phyloP scores from a whole-genome alignment of 2,797 vertebrate genomes.

The Anguilla obscura region DNA sequence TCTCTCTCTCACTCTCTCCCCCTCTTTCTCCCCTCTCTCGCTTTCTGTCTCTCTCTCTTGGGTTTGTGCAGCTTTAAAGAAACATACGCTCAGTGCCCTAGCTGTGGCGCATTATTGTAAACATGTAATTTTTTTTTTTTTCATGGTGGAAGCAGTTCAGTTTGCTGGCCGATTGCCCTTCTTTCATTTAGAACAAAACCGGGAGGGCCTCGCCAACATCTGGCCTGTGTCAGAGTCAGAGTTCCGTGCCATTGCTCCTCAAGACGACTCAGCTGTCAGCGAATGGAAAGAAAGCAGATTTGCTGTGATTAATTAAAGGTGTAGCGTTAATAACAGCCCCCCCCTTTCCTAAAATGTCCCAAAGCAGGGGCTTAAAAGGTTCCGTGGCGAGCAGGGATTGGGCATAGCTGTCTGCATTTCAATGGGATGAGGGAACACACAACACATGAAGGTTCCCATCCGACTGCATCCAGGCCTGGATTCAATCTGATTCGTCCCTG shows the following conservation, averaged over 20 bases:
- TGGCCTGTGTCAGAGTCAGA: slow-evolving; percentile 78
- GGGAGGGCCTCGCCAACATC: slow-evolving; percentile 70
- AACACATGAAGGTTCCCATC: slow-evolving; percentile 11
- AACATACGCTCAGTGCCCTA: slow-evolving; percentile 46
- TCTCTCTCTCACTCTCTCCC: slow-evolving; percentile 42
- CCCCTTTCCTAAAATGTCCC: slow-evolving; percentile 54
- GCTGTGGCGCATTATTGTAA: slow-evolving; percentile 77
- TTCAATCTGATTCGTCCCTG: not conserved
- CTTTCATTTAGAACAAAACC: slow-evolving; percentile 76
- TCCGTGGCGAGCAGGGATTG: slow-evolving; percentile 45
- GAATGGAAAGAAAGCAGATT: slow-evolving; percentile 73
- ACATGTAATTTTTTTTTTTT: slow-evolving; percentile 69
- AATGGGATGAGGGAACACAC: slow-evolving; percentile 39
- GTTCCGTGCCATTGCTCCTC: slow-evolving; percentile 54
- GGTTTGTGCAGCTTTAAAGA: slow-evolving; percentile 34
- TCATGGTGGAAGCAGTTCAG: slow-evolving; percentile 76
- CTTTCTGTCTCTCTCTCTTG: slow-evolving; percentile 38
- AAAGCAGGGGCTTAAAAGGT: slow-evolving; percentile 56
- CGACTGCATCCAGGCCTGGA: not conserved
- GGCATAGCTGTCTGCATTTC: slow-evolving; percentile 44
- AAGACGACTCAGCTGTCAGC: slow-evolving; percentile 64
- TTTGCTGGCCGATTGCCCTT: slow-evolving; percentile 75
- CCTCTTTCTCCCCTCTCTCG: slow-evolving; percentile 38
- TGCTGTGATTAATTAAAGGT: slow-evolving; percentile 77
- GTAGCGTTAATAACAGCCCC: slow-evolving; percentile 68